Base-by-base conservation (phyloP, 2,888 invertebrate genomes). In the Diarsia rubi region DNA sequence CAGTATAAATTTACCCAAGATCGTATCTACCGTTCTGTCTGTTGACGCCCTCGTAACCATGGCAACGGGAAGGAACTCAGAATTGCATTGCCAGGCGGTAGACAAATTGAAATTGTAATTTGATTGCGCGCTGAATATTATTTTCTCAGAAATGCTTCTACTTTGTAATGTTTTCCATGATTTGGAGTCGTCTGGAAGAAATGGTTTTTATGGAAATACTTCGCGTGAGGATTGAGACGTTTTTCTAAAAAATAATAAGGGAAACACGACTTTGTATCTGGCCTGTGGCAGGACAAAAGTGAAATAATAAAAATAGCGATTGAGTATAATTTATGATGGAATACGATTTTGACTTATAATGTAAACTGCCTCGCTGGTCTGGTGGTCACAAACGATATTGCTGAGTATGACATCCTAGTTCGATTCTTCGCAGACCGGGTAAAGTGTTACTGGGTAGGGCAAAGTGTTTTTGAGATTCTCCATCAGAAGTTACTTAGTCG, bases 21-120 rank as follows among this genome's bases (percentile, higher is more conserved):
- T 83, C 42, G 52, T 85, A 86, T 82, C 81, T 74, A 49, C 21
- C 11, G 1, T 14, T 45, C 65, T 82, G 63, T 86, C 72, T 80
- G 91, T 92, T 92, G 88, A 88, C 85, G 88, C 73, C 47, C 47
- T 59, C 63, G 60, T 90, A 88, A 79, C 86, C 86, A 89, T 88
- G 70, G 86, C 79, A 86, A 90, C 90, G 47, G 69, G 69, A 71
- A 73, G 81, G 67, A 65, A 63, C 27, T 52, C 70, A 78, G 77
- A 76, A 85, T 82, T 83, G 88, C 83, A 79, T 74, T 71, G 78
- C 68, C 70, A 66, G 54, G 74, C 68, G 73, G 68, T 68, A 75
- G 81, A 81, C 75, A 84, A 84, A 87, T 87, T 86, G 82, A 84
- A 85, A 86, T 87, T 86, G 78, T 79, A 87, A 87, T 87, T 83